Conservation (phyloP, 2,888 invertebrate genomes). For the Agelastica alni region DNA sequence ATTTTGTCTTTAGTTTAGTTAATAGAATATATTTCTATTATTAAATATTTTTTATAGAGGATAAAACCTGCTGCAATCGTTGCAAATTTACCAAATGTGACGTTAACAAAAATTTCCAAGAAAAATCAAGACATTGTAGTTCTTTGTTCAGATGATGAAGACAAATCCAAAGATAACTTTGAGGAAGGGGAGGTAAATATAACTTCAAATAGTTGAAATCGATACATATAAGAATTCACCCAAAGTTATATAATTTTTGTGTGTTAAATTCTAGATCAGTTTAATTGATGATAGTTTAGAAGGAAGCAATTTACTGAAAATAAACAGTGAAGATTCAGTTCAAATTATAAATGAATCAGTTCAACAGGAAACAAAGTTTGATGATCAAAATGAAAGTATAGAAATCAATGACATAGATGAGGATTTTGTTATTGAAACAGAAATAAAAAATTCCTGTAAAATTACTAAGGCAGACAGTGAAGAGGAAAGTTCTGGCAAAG, state of each 20-base stretch:
- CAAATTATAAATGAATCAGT: too few relatives aligned
- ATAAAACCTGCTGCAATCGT: constrained; percentile 9
- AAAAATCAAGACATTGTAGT: constrained; percentile 5
- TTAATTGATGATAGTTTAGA: neutral
- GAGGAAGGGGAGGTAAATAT: too few relatives aligned
- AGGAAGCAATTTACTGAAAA: neutral
- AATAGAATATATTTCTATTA: too few relatives aligned
- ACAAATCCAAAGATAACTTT: neutral
- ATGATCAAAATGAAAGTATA: constrained; percentile 3
- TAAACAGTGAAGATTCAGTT: neutral
- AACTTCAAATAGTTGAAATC: too few relatives aligned
- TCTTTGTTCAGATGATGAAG: neutral
- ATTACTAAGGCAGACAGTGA: constrained; percentile 27
- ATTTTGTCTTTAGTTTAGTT: too few relatives aligned
- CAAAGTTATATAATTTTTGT: neutral
- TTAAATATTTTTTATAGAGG: constrained; percentile 6
- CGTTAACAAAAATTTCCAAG: constrained; percentile 6
- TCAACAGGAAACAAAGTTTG: too few relatives aligned
- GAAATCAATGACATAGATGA: constrained; percentile 6
- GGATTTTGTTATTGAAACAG: too few relatives aligned
- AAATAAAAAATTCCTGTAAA: constrained; percentile 23
- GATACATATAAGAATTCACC: neutral
- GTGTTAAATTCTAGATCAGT: too few relatives aligned
- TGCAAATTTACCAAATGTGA: constrained; percentile 8
- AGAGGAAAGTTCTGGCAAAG: constrained; percentile 18